These are phyloP conservation scores for Calidris pygmaea DNA, from an alignment of 2,113 vertebrate species.

Conservation along the genomic window DNA sequence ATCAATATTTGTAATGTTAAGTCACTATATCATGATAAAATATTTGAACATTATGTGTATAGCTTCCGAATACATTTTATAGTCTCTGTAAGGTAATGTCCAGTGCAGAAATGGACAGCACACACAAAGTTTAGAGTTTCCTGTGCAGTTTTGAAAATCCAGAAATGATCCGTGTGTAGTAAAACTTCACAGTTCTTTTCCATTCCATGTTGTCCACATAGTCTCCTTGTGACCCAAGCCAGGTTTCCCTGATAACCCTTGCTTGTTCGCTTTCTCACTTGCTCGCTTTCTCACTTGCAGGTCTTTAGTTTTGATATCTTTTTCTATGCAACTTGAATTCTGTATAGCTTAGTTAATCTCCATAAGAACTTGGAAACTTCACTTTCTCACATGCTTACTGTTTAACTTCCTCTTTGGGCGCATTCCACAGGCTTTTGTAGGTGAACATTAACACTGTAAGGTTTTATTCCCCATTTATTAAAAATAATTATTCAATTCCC, in stretches of 20 bases:
- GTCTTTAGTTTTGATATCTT: not conserved
- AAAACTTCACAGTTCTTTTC: not conserved
- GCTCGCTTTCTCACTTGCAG: not conserved
- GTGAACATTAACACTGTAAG: not conserved
- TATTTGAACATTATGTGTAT: not conserved
- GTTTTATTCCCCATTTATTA: not conserved
- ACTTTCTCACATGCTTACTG: not conserved
- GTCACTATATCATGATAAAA: not conserved
- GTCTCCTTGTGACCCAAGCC: not conserved
- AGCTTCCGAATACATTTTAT: not conserved
- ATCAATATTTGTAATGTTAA: constrained; percentile 8
- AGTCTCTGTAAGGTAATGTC: not conserved
- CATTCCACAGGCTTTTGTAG: not conserved
- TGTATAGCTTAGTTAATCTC: not conserved
- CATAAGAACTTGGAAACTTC: not conserved
- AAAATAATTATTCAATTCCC: not conserved
- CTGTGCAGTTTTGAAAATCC: not conserved
- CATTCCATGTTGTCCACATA: not conserved
- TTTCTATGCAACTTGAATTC: not conserved
- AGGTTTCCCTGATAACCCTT: not conserved
- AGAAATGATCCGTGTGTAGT: not conserved
- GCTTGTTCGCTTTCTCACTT: not conserved
- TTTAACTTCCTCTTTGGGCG: not conserved
- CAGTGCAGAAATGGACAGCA: not conserved
- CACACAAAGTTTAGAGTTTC: not conserved